A percentile compares a stretch with the other conserved stretches of the same genome.
Evolutionary conservation across 1,140 invertebrate species (phyloP).

Genomic region (Aphaenogaster floridana): DNA sequence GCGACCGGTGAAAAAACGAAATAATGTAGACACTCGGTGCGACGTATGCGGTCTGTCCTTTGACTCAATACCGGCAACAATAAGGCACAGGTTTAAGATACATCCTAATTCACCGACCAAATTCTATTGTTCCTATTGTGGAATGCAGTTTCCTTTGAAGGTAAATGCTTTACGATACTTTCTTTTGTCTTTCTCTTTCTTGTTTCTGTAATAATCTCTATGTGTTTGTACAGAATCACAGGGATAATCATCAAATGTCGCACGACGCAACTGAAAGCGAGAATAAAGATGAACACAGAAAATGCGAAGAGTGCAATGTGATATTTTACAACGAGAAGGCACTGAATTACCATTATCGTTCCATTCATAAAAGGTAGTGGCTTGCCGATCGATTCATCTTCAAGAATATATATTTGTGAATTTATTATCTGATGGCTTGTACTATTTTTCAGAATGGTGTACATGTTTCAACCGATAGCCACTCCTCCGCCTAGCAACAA

Average conservation of each 20-base stretch:
- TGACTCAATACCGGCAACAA: conserved; percentile 89
- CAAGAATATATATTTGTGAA: conserved; percentile 19
- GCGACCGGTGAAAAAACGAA: conserved; percentile 72
- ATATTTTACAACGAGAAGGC: conserved; percentile 88
- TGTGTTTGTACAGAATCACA: conserved; percentile 85
- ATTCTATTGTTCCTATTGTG: conserved; percentile 90
- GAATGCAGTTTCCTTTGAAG: conserved; percentile 91
- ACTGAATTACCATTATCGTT: conserved; percentile 89
- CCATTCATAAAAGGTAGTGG: conserved; percentile 88
- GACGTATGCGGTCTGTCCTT: conserved; percentile 89
- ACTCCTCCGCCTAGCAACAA: conserved; percentile 88
- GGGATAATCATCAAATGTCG: conserved; percentile 88
- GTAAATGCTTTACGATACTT: conserved; percentile 79
- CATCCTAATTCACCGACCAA: conserved; percentile 89
- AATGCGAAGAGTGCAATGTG: conserved; percentile 88
- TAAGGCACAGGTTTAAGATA: conserved; percentile 90
- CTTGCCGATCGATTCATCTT: background rate
- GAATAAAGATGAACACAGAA: conserved; percentile 84
- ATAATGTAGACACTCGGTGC: conserved; percentile 82
- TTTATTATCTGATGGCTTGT: conserved; percentile 45
- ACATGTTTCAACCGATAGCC: conserved; percentile 86
- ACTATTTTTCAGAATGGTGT: conserved; percentile 84
- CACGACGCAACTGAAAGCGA: conserved; percentile 83
- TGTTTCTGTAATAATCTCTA: conserved; percentile 26
- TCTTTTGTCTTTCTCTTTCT: background rate